Evolutionary conservation across 2,113 vertebrate species (phyloP).

Genomic region (Oreochromis spilurus): DNA sequence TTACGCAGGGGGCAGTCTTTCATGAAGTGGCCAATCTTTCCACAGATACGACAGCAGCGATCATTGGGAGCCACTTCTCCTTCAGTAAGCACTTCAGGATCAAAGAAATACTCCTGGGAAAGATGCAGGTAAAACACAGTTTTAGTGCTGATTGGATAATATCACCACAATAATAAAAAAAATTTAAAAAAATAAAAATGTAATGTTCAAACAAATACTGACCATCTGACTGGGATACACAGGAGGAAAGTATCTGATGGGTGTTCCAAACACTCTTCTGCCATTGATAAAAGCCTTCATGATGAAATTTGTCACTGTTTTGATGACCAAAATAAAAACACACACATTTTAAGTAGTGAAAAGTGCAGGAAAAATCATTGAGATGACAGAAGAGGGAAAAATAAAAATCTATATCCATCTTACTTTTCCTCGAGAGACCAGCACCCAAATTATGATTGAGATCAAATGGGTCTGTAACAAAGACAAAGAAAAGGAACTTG

Average conservation of each 20-base stretch:
- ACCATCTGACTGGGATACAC: constrained; percentile 85
- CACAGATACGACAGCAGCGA: constrained; percentile 92
- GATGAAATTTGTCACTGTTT: constrained; percentile 94
- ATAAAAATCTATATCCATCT: not conserved
- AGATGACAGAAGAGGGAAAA: not conserved
- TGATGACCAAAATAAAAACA: not conserved
- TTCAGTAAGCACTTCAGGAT: constrained; percentile 88
- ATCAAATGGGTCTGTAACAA: constrained; percentile 87
- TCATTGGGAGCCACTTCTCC: constrained; percentile 92
- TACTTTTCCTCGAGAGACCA: constrained; percentile 93
- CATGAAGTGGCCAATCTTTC: constrained; percentile 96
- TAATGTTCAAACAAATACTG: not conserved
- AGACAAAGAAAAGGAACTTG: not conserved
- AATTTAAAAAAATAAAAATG: not conserved
- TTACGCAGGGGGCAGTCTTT: constrained; percentile 90
- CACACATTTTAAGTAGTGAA: not conserved
- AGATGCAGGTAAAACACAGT: not conserved
- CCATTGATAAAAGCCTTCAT: constrained; percentile 97
- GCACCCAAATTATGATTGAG: constrained; percentile 94
- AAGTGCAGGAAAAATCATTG: not conserved
- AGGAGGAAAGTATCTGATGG: constrained; percentile 78
- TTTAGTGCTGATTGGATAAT: not conserved
- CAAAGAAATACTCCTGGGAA: constrained; percentile 90
- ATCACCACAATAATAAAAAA: not conserved
- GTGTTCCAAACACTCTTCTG: constrained; percentile 85